Percentiles rank a stretch among this genome's conserved stretches.
Conservation (phyloP, 2,888 invertebrate genomes). For the Ectemnius cavifrons region DNA sequence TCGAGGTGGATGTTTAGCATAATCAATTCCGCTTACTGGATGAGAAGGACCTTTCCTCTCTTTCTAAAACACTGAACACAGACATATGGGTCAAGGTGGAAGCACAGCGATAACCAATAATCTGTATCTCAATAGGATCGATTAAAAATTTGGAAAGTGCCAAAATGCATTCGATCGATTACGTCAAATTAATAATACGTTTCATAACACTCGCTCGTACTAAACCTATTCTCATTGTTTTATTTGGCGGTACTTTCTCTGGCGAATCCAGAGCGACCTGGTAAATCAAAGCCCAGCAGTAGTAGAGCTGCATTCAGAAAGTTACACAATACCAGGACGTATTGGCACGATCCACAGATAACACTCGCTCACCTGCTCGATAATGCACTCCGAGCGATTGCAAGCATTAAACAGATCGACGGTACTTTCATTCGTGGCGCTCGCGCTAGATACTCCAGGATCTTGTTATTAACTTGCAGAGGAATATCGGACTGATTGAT, state of each 20-base stretch:
- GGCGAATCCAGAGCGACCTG: background rate
- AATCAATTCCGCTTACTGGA: background rate
- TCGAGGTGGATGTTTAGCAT: no score
- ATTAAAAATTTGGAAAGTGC: background rate
- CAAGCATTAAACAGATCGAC: no score
- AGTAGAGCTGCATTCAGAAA: slow-evolving; percentile 26
- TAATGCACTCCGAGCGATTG: no score
- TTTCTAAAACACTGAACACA: background rate
- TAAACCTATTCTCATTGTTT: background rate
- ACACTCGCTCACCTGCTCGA: no score
- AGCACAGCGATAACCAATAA: background rate
- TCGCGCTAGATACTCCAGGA: no score
- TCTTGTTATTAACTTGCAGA: no score
- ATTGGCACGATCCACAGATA: slow-evolving; percentile 24
- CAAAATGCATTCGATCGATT: background rate
- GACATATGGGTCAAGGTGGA: slow-evolving; percentile 25
- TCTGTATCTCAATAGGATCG: background rate
- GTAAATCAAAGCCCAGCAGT: background rate
- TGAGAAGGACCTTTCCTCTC: slow-evolving; percentile 4
- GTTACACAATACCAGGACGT: slow-evolving; percentile 40
- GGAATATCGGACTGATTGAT: background rate
- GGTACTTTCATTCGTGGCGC: no score
- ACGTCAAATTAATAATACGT: slow-evolving; percentile 1
- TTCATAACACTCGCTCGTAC: background rate
- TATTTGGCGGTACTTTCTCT: slow-evolving; percentile 42